phyloP scores from a whole-genome alignment of 2,888 invertebrate species.

The Reticulitermes lucifugus region DNA sequence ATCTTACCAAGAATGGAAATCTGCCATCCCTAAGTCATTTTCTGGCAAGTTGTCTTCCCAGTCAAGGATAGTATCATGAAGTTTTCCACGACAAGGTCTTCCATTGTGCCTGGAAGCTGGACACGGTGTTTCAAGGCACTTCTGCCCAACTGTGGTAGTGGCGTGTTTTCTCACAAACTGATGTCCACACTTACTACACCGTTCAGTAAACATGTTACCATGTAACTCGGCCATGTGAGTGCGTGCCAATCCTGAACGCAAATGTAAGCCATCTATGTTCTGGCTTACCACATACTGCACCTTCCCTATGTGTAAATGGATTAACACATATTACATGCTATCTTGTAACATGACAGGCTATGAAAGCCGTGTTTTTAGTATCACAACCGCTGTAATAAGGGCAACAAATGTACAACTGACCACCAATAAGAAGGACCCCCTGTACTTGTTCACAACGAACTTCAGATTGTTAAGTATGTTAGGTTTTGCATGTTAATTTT shows the following conservation, averaged over 20 bases:
- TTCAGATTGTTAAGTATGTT: too few species aligned
- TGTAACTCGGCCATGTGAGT: conserved; percentile 91
- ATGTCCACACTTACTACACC: conserved; percentile 91
- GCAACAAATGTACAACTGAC: too few species aligned
- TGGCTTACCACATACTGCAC: conserved; percentile 93
- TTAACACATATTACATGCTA: too few species aligned
- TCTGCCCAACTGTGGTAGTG: conserved; percentile 84
- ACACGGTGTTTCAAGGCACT: conserved; percentile 75
- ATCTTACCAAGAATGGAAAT: conserved; percentile 84
- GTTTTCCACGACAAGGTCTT: conserved; percentile 86
- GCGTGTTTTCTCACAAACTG: conserved; percentile 83
- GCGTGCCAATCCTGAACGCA: conserved; percentile 87
- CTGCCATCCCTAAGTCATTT: conserved; percentile 84
- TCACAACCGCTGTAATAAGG: too few species aligned
- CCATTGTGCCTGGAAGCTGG: conserved; percentile 71
- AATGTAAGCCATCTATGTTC: conserved; percentile 97
- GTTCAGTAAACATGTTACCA: conserved; percentile 97
- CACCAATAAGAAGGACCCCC: too few species aligned
- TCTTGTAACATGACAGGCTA: too few species aligned
- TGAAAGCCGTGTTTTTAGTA: too few species aligned
- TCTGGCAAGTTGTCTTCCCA: conserved; percentile 97
- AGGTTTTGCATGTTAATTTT: too few species aligned
- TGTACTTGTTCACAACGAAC: too few species aligned
- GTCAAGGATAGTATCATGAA: conserved; percentile 93
- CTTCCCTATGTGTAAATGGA: conserved; percentile 64